Evolutionary conservation across 37 sponge, comb jelly and placozoan species (phyloP).

Genomic region (Eunapius fragilis): DNA sequence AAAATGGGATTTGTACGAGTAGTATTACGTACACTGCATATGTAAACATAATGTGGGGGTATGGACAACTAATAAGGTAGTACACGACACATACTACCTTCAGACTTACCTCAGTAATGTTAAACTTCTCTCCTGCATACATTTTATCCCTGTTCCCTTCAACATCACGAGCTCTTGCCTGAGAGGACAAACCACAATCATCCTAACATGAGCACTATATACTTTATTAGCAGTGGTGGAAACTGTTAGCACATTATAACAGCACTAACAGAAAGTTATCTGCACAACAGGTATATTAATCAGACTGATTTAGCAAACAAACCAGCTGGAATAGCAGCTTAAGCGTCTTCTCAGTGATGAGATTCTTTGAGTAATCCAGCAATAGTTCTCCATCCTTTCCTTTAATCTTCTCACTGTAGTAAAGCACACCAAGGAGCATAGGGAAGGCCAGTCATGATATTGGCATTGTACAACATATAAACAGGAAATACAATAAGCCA

Average conservation of each 20-base stretch:
- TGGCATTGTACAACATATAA: not conserved
- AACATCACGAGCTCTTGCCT: constrained; percentile 88
- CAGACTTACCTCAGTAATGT: constrained; percentile 92
- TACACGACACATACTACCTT: too few relatives aligned
- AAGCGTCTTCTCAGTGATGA: constrained; percentile 85
- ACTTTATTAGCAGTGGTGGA: too few relatives aligned
- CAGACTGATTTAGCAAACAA: not conserved
- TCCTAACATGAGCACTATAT: too few relatives aligned
- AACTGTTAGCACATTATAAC: not conserved
- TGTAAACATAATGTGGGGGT: too few relatives aligned
- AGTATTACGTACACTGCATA: not conserved
- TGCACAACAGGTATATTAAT: not conserved
- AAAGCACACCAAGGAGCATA: not conserved
- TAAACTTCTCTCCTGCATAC: constrained; percentile 97
- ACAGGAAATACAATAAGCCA: not conserved
- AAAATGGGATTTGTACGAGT: too few relatives aligned
- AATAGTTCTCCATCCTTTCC: constrained; percentile 83
- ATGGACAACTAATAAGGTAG: too few relatives aligned
- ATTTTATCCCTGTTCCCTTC: constrained; percentile 86
- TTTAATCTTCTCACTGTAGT: constrained; percentile 11
- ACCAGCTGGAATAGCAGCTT: constrained; percentile 88
- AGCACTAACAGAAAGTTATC: not conserved
- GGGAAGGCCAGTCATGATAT: not conserved
- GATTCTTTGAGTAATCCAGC: constrained; percentile 96
- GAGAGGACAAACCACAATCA: too few relatives aligned